Conservation (phyloP, 2,888 invertebrate species). For the Acrobasis repandana region DNA sequence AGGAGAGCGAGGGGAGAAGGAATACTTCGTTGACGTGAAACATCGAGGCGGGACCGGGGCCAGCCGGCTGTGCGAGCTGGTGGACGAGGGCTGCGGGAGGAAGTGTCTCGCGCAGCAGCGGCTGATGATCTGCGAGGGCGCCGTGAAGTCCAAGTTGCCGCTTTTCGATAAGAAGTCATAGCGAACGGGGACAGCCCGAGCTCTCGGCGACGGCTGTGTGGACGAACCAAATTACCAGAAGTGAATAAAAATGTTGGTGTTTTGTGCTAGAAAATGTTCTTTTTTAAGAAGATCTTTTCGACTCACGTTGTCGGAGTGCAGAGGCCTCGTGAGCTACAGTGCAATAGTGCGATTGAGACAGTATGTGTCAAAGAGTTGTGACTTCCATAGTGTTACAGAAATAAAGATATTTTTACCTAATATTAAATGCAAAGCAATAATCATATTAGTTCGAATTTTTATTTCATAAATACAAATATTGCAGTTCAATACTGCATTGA, state of each 20-base stretch:
- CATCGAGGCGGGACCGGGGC: conserved; percentile 40
- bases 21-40: conserved; percentile 52
- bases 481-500: not conserved
- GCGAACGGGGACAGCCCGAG: conserved; percentile 34
- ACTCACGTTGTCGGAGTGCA: conserved; percentile 13
- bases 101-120: conserved; percentile 84
- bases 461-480: not conserved
- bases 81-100: conserved; percentile 39
- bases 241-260: not conserved
- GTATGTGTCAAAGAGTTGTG: conserved; percentile 20
- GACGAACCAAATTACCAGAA: not conserved
- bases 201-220: not conserved
- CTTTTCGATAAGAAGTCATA: conserved; percentile 88
- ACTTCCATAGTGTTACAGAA: conserved; percentile 21
- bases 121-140: conserved; percentile 92
- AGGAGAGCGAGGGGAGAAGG: conserved; percentile 36
- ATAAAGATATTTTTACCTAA: conserved; percentile 16
- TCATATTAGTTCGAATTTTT: conserved; percentile 4
- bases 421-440: conserved; percentile 20
- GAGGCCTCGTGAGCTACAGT: not conserved
- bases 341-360: conserved; percentile 19
- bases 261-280: not conserved
- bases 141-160: conserved; percentile 92
- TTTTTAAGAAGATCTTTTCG: not conserved
- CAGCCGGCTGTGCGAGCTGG: conserved; percentile 37